Base-by-base conservation (phyloP, 2,113 vertebrate species). In the Tupaia chinensis region DNA sequence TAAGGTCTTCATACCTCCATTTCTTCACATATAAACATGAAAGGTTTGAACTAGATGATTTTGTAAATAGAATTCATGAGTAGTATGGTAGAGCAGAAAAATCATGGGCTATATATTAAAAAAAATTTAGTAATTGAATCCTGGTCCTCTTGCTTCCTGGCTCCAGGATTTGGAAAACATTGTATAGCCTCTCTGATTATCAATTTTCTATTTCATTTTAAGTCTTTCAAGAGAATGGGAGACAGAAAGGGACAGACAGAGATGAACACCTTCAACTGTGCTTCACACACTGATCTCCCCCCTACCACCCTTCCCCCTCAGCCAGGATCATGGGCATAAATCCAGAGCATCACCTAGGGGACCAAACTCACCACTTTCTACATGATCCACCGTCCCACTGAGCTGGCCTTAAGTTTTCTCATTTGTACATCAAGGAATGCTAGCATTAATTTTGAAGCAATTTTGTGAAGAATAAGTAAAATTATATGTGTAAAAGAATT, bases 381-480 rank as follows among this genome's bases (percentile, higher is more conserved):
- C 44, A 44, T 44, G 44, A 44, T 44, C 44, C 44, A 44, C 44
- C 44, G 5, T 44, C 44, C 44, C 44, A 44, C 44, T 44, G 44
- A 44, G 44, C 44, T 44, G 44, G 44, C 44, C 44, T 44, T 44
- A 44, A 44, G 69, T 93, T 93, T 94, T n/a, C 20, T 89, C 60
- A n/a, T 32, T 80, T 60, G 7, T 79, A 94, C 91, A 97, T 76
- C 63, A 58, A 83, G 61, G 78, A 25, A 91, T 72, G 34, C 15
- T 65, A 95, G 87, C 29, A 53, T 94, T 93, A 93, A 91, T 63
- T 94, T 91, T 87, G 34, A 94, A 96, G 66, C 70, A 89, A 44
- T 69, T 61, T 87, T 96, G 61, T 95, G 68, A 91, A 95, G 85
- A 92, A 63, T 74, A 70, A 84, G 68, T 90, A 84, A 82, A 97